These are phyloP conservation scores for Rhingia rostrata DNA, from an alignment of 2,888 invertebrate genomes.

Conservation along the genomic window DNA sequence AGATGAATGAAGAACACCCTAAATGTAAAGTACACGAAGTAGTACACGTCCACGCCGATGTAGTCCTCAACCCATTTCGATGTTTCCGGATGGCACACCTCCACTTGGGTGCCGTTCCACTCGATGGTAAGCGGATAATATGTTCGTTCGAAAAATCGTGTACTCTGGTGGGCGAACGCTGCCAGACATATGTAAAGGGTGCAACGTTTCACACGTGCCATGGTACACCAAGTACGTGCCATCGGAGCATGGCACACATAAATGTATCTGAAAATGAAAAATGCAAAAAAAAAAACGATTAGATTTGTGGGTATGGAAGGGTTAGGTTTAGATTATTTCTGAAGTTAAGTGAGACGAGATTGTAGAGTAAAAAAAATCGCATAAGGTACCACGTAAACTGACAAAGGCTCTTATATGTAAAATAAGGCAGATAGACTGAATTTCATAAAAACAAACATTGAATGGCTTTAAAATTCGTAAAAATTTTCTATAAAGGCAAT, in stretches of 20 bases:
- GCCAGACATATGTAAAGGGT: conserved; percentile 90
- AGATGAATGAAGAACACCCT: conserved; percentile 96
- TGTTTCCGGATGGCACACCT: conserved; percentile 87
- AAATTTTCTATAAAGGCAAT: too few relatives aligned
- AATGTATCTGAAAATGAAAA: conserved; percentile 86
- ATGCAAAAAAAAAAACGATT: conserved; percentile 26
- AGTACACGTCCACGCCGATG: conserved; percentile 90
- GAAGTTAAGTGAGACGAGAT: neutral
- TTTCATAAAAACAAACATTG: too few relatives aligned
- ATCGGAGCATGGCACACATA: conserved; percentile 96
- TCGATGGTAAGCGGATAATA: conserved; percentile 86
- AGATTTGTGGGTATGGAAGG: neutral
- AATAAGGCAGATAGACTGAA: too few relatives aligned
- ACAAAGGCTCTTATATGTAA: too few relatives aligned
- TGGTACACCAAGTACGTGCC: conserved; percentile 90
- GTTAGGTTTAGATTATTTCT: conserved; percentile 18
- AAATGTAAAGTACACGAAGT: conserved; percentile 91
- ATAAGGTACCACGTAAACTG: too few relatives aligned
- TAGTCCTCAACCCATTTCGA: conserved; percentile 88
- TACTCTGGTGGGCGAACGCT: conserved; percentile 92
- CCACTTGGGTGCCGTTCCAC: conserved; percentile 87
- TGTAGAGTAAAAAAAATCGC: too few relatives aligned
- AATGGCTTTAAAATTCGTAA: too few relatives aligned
- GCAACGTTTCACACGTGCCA: conserved; percentile 90
- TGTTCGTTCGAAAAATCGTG: conserved; percentile 90